phyloP scores from a whole-genome alignment of 2,797 vertebrate species.

The Triplophysa bombifrons region DNA sequence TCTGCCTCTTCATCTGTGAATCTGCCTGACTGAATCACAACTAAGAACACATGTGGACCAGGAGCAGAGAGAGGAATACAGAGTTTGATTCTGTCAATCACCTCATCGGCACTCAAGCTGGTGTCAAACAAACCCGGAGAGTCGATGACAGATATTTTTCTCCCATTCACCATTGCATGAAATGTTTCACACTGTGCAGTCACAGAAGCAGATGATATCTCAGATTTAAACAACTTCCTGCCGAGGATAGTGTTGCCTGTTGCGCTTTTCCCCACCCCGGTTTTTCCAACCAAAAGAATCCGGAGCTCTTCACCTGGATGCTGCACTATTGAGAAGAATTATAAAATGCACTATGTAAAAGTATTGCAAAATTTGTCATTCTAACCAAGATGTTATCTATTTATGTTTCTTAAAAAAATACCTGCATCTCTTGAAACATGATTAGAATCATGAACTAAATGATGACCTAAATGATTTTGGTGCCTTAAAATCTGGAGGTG shows the following conservation, averaged over 20 bases:
- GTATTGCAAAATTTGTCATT: no score
- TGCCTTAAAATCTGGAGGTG: neutral
- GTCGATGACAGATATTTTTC: constrained; percentile 38
- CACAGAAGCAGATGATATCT: constrained; percentile 33
- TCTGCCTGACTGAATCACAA: constrained; percentile 35
- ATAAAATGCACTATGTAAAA: neutral
- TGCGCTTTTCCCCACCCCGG: constrained; percentile 47
- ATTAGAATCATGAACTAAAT: no score
- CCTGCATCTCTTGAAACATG: no score
- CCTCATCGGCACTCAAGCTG: neutral
- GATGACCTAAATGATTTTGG: no score
- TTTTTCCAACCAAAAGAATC: constrained; percentile 50
- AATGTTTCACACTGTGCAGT: constrained; percentile 12
- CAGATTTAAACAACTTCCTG: constrained; percentile 23
- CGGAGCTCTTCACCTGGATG: neutral
- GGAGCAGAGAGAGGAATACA: constrained; percentile 49
- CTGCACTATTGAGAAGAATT: neutral
- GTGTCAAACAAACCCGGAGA: constrained; percentile 49
- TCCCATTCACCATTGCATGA: neutral
- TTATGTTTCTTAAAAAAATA: no score
- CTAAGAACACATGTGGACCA: constrained; percentile 45
- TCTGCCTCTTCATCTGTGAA: constrained; percentile 44
- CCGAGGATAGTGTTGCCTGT: constrained; percentile 46
- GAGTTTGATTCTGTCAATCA: constrained; percentile 23
- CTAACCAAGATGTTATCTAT: no score